Conservation (phyloP, 2,797 vertebrate species). For the Siniperca undulata region DNA sequence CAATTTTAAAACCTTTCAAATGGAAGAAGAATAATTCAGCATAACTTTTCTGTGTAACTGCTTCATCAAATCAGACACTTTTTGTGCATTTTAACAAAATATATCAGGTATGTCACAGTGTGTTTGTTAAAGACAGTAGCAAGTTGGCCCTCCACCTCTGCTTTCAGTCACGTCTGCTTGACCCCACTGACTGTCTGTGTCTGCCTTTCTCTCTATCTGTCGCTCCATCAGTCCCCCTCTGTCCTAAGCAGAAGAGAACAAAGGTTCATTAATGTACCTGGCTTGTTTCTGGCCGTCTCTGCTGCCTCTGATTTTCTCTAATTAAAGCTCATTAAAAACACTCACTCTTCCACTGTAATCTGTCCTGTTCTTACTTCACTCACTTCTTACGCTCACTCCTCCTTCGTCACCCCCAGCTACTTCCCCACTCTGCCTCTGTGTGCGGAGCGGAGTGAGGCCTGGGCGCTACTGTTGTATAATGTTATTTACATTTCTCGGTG, state of each 20-base stretch:
- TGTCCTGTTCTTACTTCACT: conserved; percentile 24
- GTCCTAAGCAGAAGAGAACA: conserved; percentile 56
- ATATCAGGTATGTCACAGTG: not conserved
- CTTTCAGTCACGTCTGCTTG: not conserved
- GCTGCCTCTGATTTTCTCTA: conserved; percentile 64
- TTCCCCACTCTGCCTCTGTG: too few relatives aligned
- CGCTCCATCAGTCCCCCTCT: conserved; percentile 8
- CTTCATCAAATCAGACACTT: not conserved
- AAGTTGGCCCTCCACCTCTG: not conserved
- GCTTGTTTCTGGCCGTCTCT: conserved; percentile 37
- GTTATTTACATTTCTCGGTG: conserved; percentile 89
- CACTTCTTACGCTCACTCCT: not conserved
- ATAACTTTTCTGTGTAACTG: not conserved
- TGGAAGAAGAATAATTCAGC: not conserved
- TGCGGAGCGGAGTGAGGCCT: conserved; percentile 78
- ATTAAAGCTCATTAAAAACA: conserved; percentile 62
- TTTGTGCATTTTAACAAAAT: not conserved
- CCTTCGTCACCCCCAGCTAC: not conserved
- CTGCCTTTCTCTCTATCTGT: conserved; percentile 5
- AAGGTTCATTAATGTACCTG: conserved; percentile 68
- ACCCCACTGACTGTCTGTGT: not conserved
- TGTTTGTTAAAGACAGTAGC: not conserved
- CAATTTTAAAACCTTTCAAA: too few relatives aligned
- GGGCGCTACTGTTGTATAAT: conserved; percentile 86
- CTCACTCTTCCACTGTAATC: not conserved